Base-by-base conservation (phyloP, 2,113 vertebrate genomes). In the Zosterops borbonicus region DNA sequence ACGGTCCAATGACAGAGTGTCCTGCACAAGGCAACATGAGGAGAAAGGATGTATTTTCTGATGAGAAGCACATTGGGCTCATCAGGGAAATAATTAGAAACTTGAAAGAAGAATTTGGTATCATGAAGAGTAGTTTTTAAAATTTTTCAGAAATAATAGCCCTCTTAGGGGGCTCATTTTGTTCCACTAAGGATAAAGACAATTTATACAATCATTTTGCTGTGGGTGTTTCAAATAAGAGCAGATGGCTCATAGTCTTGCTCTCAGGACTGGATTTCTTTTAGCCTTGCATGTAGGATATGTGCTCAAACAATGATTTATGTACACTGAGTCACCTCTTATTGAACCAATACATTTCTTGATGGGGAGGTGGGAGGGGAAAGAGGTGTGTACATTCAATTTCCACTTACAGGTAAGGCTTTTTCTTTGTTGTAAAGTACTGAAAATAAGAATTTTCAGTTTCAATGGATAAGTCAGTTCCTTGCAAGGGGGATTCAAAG, bases 301-400 rank as follows among this genome's bases (percentile, higher is more conserved):
- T 9, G 24, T 47, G 12, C 8, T 73, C 13, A 22, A 47, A 9
- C 21, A 89, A 11, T 28, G 47, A 28, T 46, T 70, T 63, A 75
- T 79, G 39, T 50, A 42, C 10, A 25, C 11, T 31, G 12, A 33
- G 31, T 6, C 31, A 53, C 25, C 24, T 60, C 33, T 77, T 24
- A 17, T 22, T 44, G 31, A 77, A 35, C 29, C 37, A 33, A 21
- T 35, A 56, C 1, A 0, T 60, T 76, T 80, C 23, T 67, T 69
- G 14, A 33, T 29, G 3, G 3, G 37, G 9, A 23, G 6, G 5
- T 11, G 1, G 52, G 33, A 37, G 3, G 23, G 5, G 13, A 46
- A 46, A 27, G 19, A 46, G 33, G 9, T 15, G 8, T 11, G 23
- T 78, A 8, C 12, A 64, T 76, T 64, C 49, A 69, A 16, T 10